Conservation (phyloP, 2,113 vertebrate species). For the Dicentrarchus labrax region DNA sequence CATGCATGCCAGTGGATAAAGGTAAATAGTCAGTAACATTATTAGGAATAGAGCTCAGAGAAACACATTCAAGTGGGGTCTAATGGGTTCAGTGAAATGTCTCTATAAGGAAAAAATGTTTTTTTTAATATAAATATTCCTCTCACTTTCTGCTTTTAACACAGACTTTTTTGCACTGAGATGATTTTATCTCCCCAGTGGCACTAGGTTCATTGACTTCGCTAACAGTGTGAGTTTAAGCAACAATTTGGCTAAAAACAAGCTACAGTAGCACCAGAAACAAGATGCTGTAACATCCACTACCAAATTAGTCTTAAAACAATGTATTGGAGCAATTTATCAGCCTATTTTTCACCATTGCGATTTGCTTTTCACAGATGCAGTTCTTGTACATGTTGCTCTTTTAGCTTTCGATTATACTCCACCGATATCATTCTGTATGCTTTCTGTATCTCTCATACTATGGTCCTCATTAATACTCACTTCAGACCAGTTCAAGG, state of each 20-base stretch:
- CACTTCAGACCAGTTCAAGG: neutral
- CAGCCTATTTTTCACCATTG: neutral
- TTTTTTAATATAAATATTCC: neutral
- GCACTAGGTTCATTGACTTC: neutral
- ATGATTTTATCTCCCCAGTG: neutral
- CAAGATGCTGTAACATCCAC: neutral
- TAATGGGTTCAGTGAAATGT: conserved; percentile 23
- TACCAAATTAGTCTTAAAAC: neutral
- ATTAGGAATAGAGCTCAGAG: neutral
- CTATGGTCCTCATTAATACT: neutral
- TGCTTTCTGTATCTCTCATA: neutral
- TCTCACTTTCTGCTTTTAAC: conserved; percentile 11
- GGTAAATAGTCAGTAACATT: neutral
- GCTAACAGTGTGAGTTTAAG: conserved; percentile 1
- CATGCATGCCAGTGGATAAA: neutral
- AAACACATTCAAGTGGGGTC: neutral
- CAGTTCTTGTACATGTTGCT: neutral
- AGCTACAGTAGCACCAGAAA: neutral
- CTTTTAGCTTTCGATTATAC: neutral
- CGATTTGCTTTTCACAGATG: neutral
- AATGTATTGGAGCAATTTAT: neutral
- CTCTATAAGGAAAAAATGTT: neutral
- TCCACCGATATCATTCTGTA: neutral
- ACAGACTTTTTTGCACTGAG: neutral
- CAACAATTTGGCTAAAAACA: conserved; percentile 15